A percentile compares a stretch with the other conserved stretches of the same genome.
Evolutionary conservation across 2,113 vertebrate species (phyloP).

Genomic region (Dicerorhinus sumatrensis): DNA sequence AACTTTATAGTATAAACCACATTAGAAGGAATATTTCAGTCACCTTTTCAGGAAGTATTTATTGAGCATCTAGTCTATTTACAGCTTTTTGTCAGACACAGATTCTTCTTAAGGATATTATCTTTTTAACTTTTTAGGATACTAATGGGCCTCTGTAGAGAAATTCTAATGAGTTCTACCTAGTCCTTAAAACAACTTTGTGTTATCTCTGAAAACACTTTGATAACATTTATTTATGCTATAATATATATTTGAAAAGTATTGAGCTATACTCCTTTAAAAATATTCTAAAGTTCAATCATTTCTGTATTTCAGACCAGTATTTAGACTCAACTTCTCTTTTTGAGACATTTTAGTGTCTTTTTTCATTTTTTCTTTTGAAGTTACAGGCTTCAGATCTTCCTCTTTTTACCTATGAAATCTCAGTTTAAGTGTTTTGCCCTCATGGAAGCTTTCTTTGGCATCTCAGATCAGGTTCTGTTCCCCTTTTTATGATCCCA

Average conservation of each 20-base stretch:
- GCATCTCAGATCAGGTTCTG: not conserved
- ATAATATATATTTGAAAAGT: not conserved
- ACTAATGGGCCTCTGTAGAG: not conserved
- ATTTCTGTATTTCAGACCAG: not conserved
- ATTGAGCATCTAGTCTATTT: not conserved
- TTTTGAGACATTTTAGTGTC: not conserved
- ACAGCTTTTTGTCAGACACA: not conserved
- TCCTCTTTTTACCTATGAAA: not conserved
- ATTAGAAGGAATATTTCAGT: not conserved
- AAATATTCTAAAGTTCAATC: not conserved
- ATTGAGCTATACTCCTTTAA: not conserved
- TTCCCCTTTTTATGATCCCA: not conserved
- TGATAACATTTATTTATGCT: not conserved
- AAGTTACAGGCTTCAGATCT: not conserved
- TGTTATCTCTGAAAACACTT: not conserved
- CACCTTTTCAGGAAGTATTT: not conserved
- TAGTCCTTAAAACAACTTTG: conserved; percentile 5
- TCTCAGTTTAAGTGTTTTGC: not conserved
- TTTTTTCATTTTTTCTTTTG: not conserved
- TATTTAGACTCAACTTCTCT: not conserved
- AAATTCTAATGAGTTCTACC: not conserved
- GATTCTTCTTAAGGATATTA: not conserved
- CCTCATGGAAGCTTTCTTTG: not conserved
- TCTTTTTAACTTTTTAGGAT: not conserved
- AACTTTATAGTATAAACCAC: not conserved